Base-by-base conservation (phyloP, 2,113 vertebrate genomes). In the Pseudopodoces humilis region DNA sequence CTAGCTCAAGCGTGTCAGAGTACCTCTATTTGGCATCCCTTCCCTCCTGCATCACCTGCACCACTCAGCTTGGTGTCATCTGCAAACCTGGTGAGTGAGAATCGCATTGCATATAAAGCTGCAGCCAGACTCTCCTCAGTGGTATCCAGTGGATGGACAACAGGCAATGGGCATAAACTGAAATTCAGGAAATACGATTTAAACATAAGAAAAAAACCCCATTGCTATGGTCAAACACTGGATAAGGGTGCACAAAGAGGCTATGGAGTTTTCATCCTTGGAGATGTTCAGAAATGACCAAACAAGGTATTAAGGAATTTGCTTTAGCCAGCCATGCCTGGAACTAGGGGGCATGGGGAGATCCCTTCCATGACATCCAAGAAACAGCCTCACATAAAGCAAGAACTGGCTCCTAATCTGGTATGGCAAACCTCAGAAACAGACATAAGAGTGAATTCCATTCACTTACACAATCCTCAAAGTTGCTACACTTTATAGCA, bases 181-280 rank as follows among this genome's bases (percentile, higher is more conserved):
- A 63, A 69, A 76, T 50, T 39, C 24, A 63, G 41, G 33, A 76
- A 76, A 86, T 20, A 69, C 11, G 7, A 49, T 37, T 62, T 43
- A 75, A 81, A 76, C 7, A 11, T 9, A 63, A 35, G n/a, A 14
- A 65, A 60, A 47, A 21, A 47, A 0, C 0, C 3, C 1, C 7
- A 22, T 30, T 33, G 16, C 50, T 56, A 31, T 15, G 15, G 37
- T 58, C 56, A 55, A 80, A 49, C 46, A 60, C 31, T 75, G 22
- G 27, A 43, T 44, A 15, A 58, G n/a, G 10, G 46, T 59, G 17
- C 21, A 46, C 5, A 77, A 50, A 63, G 23, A 52, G 28, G 35
- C 5, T 44, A 22, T 0, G 0, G 63, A 64, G 14, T 23, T 37
- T n/a, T 37, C 43, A 52, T 59, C n/a, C 37, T 35, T 77, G 58